Evolutionary conservation across 2,888 invertebrate species (phyloP), one percentile per base, ranked within the genome.

Genomic region (Atethmia centrago): DNA sequence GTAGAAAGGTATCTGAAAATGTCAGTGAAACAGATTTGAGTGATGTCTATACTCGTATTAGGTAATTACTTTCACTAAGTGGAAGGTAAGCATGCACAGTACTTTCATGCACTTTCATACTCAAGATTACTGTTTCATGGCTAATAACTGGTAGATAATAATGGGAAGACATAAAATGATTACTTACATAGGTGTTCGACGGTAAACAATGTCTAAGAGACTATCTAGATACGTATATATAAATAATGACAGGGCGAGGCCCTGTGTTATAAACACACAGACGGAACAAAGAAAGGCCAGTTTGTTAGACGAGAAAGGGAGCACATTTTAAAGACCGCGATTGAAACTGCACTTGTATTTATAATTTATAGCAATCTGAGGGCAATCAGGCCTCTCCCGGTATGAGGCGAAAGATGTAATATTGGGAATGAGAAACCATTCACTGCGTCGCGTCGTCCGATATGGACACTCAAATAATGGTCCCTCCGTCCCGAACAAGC

Each of bases 321-420:
- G 93, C 92, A 94, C 93, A 92, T 94, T 95, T 94, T 94, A 95
- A 94, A 95, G 93, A 94, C 92, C 89, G 90, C 93, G 92, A 92
- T 94, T 91, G 93, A 91, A 93, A 91, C 92, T 92, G 92, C 92
- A 92, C 93, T 94, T 91, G 93, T 94, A 90, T 93, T 94, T 94
- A 90, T 94, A 95, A 95, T 95, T 95, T 95, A 95, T 95, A 95
- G 96, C 93, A 95, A 95, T 95, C 93, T 94, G 87, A 88, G 90
- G 88, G 94, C 93, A 95, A 96, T 95, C 94, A 94, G 88, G 93
- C 93, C 93, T 94, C 91, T 93, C 93, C 93, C 88, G 91, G 92
- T 93, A 92, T 92, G 88, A 91, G 91, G 92, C 87, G 93, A 94
- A 93, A 94, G 93, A 95, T 93, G 90, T 94, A 92, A 93, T 94